phyloP scores from a whole-genome alignment of 2,888 invertebrate species.

The Drosophila longiperda region DNA sequence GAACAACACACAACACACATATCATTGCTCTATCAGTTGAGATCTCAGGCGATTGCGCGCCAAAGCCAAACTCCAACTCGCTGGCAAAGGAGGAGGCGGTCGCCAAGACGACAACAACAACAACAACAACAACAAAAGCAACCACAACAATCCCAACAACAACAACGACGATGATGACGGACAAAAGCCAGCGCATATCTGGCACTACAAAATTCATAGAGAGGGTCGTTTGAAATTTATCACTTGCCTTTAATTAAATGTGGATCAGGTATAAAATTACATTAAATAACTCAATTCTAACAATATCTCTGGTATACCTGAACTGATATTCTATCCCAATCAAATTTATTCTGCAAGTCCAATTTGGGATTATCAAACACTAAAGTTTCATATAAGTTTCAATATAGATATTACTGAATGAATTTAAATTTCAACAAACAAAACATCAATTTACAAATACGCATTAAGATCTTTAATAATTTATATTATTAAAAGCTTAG shows the following conservation, averaged over 20 bases:
- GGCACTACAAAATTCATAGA: conserved; percentile 27
- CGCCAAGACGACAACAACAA: conserved; percentile 20
- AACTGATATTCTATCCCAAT: background rate
- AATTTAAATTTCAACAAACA: no score
- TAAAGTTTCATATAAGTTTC: no score
- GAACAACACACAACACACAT: conserved; percentile 58
- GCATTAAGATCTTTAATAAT: no score
- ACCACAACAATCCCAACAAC: conserved; percentile 6
- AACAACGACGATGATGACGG: conserved; percentile 26
- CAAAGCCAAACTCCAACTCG: conserved; percentile 32
- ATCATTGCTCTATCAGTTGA: conserved; percentile 81
- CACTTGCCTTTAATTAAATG: background rate
- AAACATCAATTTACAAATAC: no score
- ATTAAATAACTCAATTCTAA: background rate
- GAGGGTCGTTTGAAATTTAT: conserved; percentile 20
- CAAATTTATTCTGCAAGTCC: background rate
- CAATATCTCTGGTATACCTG: background rate
- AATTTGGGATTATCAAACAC: background rate
- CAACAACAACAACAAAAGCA: background rate
- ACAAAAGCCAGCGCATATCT: conserved; percentile 41
- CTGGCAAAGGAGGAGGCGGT: conserved; percentile 53
- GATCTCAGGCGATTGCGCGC: conserved; percentile 64
- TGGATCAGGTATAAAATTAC: background rate
- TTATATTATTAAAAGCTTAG: no score
- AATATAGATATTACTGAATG: no score